A percentile compares a stretch with the other conserved stretches of the same genome.
These are phyloP conservation scores for Euschistus heros DNA, from an alignment of 1,140 invertebrate genomes.

Conservation along the genomic window DNA sequence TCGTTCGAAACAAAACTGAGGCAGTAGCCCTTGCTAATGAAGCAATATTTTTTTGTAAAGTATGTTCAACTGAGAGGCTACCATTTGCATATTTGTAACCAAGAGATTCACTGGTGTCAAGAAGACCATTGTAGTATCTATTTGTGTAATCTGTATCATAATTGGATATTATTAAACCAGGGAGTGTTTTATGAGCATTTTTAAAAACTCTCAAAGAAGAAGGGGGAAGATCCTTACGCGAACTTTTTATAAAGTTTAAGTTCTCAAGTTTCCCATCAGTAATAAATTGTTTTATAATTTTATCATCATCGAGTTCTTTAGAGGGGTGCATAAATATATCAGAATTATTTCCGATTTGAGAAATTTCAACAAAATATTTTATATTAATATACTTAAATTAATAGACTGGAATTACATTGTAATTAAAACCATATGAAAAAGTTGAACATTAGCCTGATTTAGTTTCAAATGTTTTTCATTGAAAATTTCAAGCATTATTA, in stretches of 20 bases:
- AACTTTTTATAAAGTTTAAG: too few species aligned
- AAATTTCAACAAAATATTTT: constrained; percentile 68
- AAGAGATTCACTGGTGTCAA: constrained; percentile 5
- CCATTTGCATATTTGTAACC: background rate
- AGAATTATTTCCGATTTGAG: constrained; percentile 48
- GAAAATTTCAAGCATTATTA: too few species aligned
- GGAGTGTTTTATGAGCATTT: constrained; percentile 44
- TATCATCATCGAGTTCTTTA: background rate
- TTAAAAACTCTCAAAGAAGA: constrained; percentile 79
- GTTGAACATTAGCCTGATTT: too few species aligned
- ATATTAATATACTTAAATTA: too few species aligned
- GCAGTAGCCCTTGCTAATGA: background rate
- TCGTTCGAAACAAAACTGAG: background rate
- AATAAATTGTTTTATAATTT: background rate
- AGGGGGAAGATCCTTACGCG: constrained; percentile 51
- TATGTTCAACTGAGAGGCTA: background rate
- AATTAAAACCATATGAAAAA: too few species aligned
- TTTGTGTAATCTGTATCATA: constrained; percentile 55
- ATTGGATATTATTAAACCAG: constrained; percentile 55
- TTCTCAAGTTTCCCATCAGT: too few species aligned
- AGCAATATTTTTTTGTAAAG: background rate
- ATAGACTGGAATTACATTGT: too few species aligned
- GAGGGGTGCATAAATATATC: background rate
- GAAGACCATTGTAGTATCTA: constrained; percentile 39
- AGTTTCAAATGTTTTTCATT: too few species aligned